A percentile compares a stretch with the other conserved stretches of the same genome.
Conservation (phyloP, 2,888 invertebrate genomes). For the Conops quadrifasciatus region DNA sequence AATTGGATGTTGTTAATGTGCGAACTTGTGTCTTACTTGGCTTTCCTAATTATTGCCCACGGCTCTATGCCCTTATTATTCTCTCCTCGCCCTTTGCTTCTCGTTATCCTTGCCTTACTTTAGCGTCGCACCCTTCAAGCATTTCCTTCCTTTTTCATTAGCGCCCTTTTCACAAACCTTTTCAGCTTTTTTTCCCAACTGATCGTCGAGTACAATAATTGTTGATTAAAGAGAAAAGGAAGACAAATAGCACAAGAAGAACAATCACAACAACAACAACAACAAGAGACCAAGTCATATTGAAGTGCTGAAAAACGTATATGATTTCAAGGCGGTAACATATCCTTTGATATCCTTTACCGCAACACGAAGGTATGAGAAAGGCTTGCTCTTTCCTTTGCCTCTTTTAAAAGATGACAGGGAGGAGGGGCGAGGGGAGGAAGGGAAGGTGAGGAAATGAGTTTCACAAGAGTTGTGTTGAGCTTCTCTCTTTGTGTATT, state of each 20-base stretch:
- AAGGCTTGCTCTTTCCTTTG: neutral
- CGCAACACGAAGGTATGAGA: neutral
- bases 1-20: slow-evolving; percentile 18
- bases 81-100: no score
- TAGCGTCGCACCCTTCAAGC: no score
- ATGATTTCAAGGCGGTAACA: neutral
- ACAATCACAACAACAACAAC: neutral
- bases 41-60: slow-evolving; percentile 6
- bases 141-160: no score
- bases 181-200: neutral
- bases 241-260: no score
- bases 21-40: slow-evolving; percentile 30
- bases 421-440: no score
- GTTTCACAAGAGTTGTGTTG: no score
- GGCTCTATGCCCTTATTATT: no score
- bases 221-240: neutral
- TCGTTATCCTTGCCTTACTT: no score
- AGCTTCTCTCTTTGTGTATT: slow-evolving; percentile 1
- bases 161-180: no score
- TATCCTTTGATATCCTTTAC: slow-evolving; percentile 11
- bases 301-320: neutral
- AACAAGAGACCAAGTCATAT: no score
- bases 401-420: no score
- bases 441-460: no score
- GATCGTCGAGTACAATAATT: neutral